Evolutionary conservation across 2,113 vertebrate species (phyloP).

Genomic region (Calyptomena viridis): DNA sequence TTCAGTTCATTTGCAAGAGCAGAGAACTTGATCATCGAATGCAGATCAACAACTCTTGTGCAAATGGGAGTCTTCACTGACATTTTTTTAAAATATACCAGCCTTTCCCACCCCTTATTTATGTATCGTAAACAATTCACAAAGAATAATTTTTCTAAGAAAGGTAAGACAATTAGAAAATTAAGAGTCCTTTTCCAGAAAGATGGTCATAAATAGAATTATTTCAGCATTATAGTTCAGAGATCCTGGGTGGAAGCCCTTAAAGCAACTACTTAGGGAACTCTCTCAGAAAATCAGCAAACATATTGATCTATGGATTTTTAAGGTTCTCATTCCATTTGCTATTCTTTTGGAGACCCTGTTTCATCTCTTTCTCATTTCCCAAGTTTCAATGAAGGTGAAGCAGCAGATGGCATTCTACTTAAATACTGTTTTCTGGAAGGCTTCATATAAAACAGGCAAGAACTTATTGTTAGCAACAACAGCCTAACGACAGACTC

Average conservation of each 20-base stretch:
- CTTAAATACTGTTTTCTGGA: neutral
- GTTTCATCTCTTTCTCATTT: neutral
- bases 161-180: neutral
- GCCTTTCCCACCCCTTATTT: neutral
- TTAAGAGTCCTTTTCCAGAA: neutral
- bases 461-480: neutral
- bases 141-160: neutral
- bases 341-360: neutral
- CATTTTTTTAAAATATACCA: neutral
- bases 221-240: neutral
- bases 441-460: neutral
- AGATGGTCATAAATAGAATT: neutral
- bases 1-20: neutral
- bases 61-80: neutral
- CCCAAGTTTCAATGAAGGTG: neutral
- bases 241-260: neutral
- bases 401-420: neutral
- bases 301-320: too few species aligned
- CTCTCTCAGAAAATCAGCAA: neutral
- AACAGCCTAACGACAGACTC: neutral
- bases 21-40: neutral
- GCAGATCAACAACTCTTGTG: neutral
- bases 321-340: neutral
- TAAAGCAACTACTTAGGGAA: neutral
- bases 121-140: neutral